Evolutionary conservation across 2,888 invertebrate genomes (phyloP), one percentile per base, ranked within the genome.

Genomic region (Aporophyla lueneburgensis): DNA sequence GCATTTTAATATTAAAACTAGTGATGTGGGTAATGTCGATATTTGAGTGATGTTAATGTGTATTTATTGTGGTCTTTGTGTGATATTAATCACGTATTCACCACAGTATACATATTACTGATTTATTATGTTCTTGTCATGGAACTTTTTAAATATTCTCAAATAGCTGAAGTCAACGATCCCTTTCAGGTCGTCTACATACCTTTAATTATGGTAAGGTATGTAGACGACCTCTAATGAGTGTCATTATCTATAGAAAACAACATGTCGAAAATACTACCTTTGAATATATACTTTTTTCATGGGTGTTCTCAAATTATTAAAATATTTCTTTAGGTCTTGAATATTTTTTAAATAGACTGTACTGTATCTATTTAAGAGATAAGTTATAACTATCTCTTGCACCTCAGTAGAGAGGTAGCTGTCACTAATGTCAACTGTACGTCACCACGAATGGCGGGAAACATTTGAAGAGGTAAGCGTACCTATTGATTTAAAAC

Each of bases 1-100:
- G 80, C 76, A 80, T 73, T 76, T 78, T 80, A 80, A 81, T 85
- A 75, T 68, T 80, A 40, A 53, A 81, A 71, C 78, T 71, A 82
- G 78, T 82, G 73, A 74, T 51, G 73, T 82, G 78, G 68, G 68
- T 69, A 69, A 74, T 71, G 12, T 71, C 51, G 83, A 67, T 74
- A 76, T 59, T 58, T 80, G 70, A 58, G 46, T 53, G 53, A 68
- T 73, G 49, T 33, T 53, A 27, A 51, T 68, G 51, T 61, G 16
- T 24, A 40, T 27, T 46, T 67, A 53, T 40, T 40, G 19, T 33
- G 43, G 24, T 43, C 49, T 77, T 83, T 83, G 69, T 77, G 12
- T 9, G 14, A 54, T 9, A 76, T 33, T 40, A 63, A 54, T 76
- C 40, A 59, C 21, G 27, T 63, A 51, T 69, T 65, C 27, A 69